phyloP scores from a whole-genome alignment of 53 echinoderm and acorn worm genomes.

The Henricia sp. region DNA sequence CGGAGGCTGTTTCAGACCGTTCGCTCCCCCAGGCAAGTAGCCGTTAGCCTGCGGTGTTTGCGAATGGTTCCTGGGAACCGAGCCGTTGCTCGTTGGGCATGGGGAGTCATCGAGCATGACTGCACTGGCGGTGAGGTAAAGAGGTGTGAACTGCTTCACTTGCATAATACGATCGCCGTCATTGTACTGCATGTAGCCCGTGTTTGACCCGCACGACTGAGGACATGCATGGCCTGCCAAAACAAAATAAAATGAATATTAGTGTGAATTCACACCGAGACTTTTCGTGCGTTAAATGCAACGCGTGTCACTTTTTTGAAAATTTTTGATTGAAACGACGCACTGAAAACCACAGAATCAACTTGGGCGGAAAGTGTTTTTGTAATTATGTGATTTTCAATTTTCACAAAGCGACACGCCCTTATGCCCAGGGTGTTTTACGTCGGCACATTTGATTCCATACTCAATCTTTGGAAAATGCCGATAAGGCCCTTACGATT shows the following conservation, averaged over 20 bases:
- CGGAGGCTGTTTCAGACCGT: neutral
- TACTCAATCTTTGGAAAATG: too few species aligned
- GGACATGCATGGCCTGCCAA: conserved; percentile 82
- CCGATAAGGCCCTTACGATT: too few species aligned
- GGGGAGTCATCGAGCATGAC: conserved; percentile 48
- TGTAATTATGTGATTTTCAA: too few species aligned
- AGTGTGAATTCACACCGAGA: too few species aligned
- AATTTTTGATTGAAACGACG: too few species aligned
- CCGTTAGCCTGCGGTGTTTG: conserved; percentile 35
- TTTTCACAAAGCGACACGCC: too few species aligned
- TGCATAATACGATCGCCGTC: conserved; percentile 88
- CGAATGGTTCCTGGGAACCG: conserved; percentile 6
- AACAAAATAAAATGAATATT: conserved; percentile 3
- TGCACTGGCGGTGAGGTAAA: conserved; percentile 89
- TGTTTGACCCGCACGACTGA: conserved; percentile 89
- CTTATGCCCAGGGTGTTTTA: too few species aligned
- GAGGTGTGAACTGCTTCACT: conserved; percentile 92
- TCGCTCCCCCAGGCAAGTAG: conserved; percentile 29
- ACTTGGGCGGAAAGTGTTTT: too few species aligned
- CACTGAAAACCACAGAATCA: too few species aligned
- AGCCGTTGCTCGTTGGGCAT: conserved; percentile 18
- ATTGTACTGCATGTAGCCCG: conserved; percentile 86
- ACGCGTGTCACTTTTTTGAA: too few species aligned
- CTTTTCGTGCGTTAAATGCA: too few species aligned
- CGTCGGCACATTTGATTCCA: too few species aligned